A percentile compares a stretch with the other conserved stretches of the same genome.
Conservation (phyloP, 2,113 vertebrate genomes). For the Ibidorhyncha struthersii region DNA sequence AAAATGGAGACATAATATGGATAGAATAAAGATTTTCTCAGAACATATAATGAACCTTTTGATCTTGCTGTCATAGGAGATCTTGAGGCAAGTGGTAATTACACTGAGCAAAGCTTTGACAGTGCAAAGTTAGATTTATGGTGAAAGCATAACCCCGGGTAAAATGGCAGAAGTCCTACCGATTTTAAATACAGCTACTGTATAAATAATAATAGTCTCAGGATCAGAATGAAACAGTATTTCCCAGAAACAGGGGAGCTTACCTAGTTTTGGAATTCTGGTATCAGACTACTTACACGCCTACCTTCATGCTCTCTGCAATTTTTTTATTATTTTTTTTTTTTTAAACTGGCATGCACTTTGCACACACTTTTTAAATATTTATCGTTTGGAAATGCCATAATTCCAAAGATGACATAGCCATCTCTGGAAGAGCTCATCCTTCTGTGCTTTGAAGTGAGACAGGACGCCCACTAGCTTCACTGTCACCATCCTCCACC, state of each 20-base stretch:
- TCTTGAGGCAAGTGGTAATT: slow-evolving; percentile 23
- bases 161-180: background rate
- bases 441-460: background rate
- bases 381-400: background rate
- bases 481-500: background rate
- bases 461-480: background rate
- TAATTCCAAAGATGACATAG: background rate
- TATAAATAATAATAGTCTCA: background rate
- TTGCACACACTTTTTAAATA: background rate
- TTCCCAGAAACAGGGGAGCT: background rate
- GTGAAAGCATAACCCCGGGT: background rate
- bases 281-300: background rate
- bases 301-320: background rate
- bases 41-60: slow-evolving; percentile 12
- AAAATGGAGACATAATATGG: background rate
- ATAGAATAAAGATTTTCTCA: slow-evolving; percentile 2
- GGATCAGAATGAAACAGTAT: background rate
- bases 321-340: fast-evolving
- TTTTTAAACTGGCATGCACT: background rate
- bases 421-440: background rate
- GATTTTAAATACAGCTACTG: background rate
- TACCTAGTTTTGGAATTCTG: background rate
- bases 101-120: slow-evolving; percentile 14
- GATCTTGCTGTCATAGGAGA: background rate
- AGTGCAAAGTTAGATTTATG: background rate